These are phyloP conservation scores for Ylistrum balloti DNA, from an alignment of 1,140 invertebrate species.

Conservation along the genomic window DNA sequence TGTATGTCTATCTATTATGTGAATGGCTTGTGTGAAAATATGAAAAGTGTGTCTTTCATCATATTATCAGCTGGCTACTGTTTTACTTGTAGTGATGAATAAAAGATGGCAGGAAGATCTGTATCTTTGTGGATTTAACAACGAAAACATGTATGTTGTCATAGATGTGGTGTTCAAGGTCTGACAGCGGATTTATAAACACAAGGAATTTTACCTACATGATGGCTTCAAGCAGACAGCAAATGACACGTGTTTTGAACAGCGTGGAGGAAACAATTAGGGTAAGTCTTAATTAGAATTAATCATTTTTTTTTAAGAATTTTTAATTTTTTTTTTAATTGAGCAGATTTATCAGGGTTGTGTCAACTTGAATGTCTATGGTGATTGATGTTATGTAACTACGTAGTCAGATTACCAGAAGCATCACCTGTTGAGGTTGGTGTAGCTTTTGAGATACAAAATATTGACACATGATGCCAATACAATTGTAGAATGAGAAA, in stretches of 20 bases:
- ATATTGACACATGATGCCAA: too few relatives aligned
- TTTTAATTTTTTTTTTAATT: too few relatives aligned
- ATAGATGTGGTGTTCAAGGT: not conserved
- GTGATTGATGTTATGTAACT: too few relatives aligned
- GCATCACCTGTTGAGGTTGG: too few relatives aligned
- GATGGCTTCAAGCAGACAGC: not conserved
- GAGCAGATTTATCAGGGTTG: too few relatives aligned
- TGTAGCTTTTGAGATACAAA: too few relatives aligned
- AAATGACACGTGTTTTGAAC: not conserved
- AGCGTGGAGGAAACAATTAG: constrained; percentile 3
- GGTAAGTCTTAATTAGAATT: not conserved
- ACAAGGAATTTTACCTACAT: not conserved
- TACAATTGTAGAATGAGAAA: too few relatives aligned
- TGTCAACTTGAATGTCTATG: too few relatives aligned
- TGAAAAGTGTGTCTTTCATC: constrained; percentile 23
- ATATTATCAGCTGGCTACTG: not conserved
- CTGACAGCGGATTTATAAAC: not conserved
- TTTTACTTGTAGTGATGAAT: constrained; percentile 2
- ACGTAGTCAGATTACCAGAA: too few relatives aligned
- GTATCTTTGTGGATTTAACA: not conserved
- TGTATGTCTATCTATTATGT: not conserved
- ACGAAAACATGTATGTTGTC: not conserved
- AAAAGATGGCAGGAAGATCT: constrained; percentile 18
- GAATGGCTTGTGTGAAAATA: not conserved
- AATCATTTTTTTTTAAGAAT: not conserved